Evolutionary conservation across 1,140 invertebrate species (phyloP).

Genomic region (Stratiolaelaps scimitus): DNA sequence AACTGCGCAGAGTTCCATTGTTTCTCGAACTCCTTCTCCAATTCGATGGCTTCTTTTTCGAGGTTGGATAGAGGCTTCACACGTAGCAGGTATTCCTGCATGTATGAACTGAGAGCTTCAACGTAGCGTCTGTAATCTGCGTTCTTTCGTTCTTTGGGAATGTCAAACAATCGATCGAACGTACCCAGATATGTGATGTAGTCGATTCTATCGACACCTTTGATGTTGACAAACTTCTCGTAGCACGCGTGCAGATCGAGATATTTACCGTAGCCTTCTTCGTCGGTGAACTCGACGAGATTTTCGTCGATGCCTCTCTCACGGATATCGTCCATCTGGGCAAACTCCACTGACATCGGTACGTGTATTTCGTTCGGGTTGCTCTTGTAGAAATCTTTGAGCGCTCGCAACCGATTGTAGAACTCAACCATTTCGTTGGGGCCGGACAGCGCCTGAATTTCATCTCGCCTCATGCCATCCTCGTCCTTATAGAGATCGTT

Average conservation of each 20-base stretch:
- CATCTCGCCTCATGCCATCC: slow-evolving; percentile 79
- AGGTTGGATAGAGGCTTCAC: slow-evolving; percentile 85
- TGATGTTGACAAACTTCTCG: slow-evolving; percentile 89
- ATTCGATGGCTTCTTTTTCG: slow-evolving; percentile 57
- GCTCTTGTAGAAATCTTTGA: slow-evolving; percentile 89
- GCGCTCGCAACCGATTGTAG: slow-evolving; percentile 76
- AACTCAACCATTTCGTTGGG: slow-evolving; percentile 98
- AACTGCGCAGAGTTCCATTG: slow-evolving; percentile 80
- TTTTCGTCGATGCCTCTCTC: slow-evolving; percentile 56
- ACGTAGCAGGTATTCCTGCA: slow-evolving; percentile 66
- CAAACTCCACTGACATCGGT: slow-evolving; percentile 93
- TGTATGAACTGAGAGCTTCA: slow-evolving; percentile 67
- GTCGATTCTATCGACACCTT: slow-evolving; percentile 63
- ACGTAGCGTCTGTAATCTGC: slow-evolving; percentile 83
- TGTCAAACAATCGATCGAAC: slow-evolving; percentile 92
- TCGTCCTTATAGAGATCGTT: slow-evolving; percentile 93
- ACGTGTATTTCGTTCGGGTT: slow-evolving; percentile 88
- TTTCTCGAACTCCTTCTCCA: slow-evolving; percentile 65
- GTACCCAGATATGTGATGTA: slow-evolving; percentile 59
- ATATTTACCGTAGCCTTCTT: slow-evolving; percentile 98
- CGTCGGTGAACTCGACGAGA: slow-evolving; percentile 93
- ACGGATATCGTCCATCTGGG: slow-evolving; percentile 74
- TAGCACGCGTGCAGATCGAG: slow-evolving; percentile 96
- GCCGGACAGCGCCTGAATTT: slow-evolving; percentile 82
- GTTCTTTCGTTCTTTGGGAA: slow-evolving; percentile 84